These are phyloP conservation scores for Argyresthia albistria DNA, from an alignment of 2,888 invertebrate genomes.

Conservation along the genomic window DNA sequence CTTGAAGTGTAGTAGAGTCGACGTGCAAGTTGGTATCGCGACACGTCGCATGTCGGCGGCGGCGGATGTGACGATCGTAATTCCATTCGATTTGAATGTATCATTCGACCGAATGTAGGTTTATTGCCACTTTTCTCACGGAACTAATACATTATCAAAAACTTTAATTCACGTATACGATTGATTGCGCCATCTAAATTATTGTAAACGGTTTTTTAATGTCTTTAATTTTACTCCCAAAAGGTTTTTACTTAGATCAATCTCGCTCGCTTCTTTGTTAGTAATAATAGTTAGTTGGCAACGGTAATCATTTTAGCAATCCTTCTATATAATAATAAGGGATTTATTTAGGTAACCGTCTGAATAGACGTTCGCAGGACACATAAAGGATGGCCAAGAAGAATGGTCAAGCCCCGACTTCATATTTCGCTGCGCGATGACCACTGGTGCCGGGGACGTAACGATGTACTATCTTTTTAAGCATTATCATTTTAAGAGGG, in stretches of 20 bases:
- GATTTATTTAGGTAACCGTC: slow-evolving; percentile 35
- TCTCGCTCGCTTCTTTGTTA: neutral
- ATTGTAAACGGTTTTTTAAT: slow-evolving; percentile 16
- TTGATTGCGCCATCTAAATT: slow-evolving; percentile 58
- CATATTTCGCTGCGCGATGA: slow-evolving; percentile 50
- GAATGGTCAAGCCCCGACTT: slow-evolving; percentile 58
- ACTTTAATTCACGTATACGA: slow-evolving; percentile 61
- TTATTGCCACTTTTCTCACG: slow-evolving; percentile 71
- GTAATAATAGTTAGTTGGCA: slow-evolving; percentile 29
- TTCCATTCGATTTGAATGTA: slow-evolving; percentile 68
- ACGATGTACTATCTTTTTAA: slow-evolving; percentile 58
- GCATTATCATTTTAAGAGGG: slow-evolving; percentile 60
- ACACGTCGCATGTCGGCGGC: neutral
- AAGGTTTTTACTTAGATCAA: neutral
- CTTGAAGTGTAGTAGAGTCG: too few species aligned
- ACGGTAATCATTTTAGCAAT: slow-evolving; percentile 24
- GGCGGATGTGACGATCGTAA: slow-evolving; percentile 60
- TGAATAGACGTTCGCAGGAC: slow-evolving; percentile 35
- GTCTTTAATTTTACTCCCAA: neutral
- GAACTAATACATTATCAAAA: slow-evolving; percentile 67
- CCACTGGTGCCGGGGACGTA: slow-evolving; percentile 44
- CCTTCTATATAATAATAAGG: neutral
- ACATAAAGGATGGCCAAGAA: slow-evolving; percentile 51
- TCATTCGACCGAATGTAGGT: slow-evolving; percentile 67
- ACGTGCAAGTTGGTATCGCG: too few species aligned